Percentiles rank a stretch among this genome's conserved stretches.
These are phyloP conservation scores for Orthosia incerta DNA, from an alignment of 2,888 invertebrate species.

Conservation along the genomic window DNA sequence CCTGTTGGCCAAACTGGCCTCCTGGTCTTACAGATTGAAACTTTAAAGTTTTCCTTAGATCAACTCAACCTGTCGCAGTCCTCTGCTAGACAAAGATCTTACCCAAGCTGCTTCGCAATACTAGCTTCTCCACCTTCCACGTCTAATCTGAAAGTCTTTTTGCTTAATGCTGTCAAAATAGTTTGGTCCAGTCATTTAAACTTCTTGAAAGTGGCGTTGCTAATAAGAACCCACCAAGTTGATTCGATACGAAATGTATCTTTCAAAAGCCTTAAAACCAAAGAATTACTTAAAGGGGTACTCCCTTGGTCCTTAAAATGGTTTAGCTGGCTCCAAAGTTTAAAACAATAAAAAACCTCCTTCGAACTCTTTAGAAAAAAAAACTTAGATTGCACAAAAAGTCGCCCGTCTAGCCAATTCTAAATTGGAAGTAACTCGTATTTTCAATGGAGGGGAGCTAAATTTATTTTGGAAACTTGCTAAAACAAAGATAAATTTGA, in stretches of 20 bases:
- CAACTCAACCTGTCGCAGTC: background rate
- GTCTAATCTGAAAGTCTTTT: too few relatives aligned
- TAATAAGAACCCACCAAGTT: background rate
- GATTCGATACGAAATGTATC: too few relatives aligned
- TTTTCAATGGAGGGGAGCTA: conserved; percentile 68
- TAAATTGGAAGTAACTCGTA: conserved; percentile 65
- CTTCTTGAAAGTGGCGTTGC: background rate
- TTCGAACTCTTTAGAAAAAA: conserved; percentile 13
- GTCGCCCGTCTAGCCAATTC: conserved; percentile 41
- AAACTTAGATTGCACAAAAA: conserved; percentile 28
- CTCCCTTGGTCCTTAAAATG: background rate
- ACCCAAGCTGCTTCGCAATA: background rate
- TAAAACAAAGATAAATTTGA: conserved; percentile 84
- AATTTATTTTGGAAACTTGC: conserved; percentile 81
- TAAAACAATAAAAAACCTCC: conserved; percentile 32
- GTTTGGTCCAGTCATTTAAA: too few relatives aligned
- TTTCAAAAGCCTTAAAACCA: background rate
- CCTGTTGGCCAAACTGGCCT: background rate
- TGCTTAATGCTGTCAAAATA: too few relatives aligned
- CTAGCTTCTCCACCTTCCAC: background rate
- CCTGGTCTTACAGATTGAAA: background rate
- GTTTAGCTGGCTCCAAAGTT: background rate
- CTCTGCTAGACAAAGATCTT: too few relatives aligned
- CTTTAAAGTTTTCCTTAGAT: background rate
- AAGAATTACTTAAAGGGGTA: background rate